Base-by-base conservation (phyloP, 1,140 invertebrate species). In the Drosophila ogumai region DNA sequence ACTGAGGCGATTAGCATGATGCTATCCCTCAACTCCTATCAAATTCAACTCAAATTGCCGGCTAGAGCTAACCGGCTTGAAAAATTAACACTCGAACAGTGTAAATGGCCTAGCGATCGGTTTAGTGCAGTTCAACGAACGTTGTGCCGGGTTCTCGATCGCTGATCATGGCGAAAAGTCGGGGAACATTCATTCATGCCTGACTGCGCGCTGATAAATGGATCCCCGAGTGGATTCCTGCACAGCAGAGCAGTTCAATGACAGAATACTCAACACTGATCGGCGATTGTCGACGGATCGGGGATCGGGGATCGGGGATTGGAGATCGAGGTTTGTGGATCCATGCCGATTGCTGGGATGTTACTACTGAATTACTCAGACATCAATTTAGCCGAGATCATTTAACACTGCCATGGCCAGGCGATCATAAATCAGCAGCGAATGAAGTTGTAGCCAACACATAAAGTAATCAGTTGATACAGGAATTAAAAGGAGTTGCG, bases 211-310 rank as follows among this genome's bases (percentile, higher is more conserved):
- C 58, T 67, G 58, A 84, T 76, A 72, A 69, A 67, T 80, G 76
- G 61, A 52, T 65, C 58, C 71, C 52, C 58, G 41, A 71, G 59
- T 80, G 63, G 56, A 75, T 73, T 75, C 66, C 65, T 58, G 54
- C 64, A 47, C 56, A 61, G 58, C 69, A 64, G 60, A 73, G 55
- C 75, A 60, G 69, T 82, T 86, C 75, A 82, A 44, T 82, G 82
- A 88, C 82, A 88, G 84, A 82, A 68, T 68, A 56, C 63, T 82
- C 79, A 82, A 64, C 84, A 66, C 79, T 46, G 75, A 78, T 82
- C 36, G 49, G 47, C 28, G 59, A 56, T 65, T 38, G 64, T 36
- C 25, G 61, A 59, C 28, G 44, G 43, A 49, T 36, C 44, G 12
- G 43, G 17, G 34, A 61, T 13, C 13, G 22, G 43, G 17, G 34